phyloP scores from a whole-genome alignment of 2,113 vertebrate genomes.

The Podiceps cristatus region DNA sequence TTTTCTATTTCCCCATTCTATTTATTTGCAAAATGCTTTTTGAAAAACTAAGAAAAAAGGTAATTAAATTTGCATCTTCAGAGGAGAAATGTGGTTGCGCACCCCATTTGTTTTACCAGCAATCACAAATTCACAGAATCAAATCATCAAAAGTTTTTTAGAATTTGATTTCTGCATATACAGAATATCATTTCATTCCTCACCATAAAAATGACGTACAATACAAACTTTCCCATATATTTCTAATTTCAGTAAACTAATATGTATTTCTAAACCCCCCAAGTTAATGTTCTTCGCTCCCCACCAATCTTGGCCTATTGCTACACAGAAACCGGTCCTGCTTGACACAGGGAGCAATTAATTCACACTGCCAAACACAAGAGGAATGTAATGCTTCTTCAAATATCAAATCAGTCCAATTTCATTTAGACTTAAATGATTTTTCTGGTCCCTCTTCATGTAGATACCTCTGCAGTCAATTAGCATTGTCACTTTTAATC shows the following conservation, averaged over 20 bases:
- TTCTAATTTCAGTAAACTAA: not conserved
- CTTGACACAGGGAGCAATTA: slow-evolving; percentile 72
- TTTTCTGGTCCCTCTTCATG: slow-evolving; percentile 87
- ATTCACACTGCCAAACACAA: slow-evolving; percentile 73
- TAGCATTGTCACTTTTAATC: slow-evolving; percentile 98
- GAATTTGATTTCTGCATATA: not conserved
- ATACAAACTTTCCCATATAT: not conserved
- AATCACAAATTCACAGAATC: not conserved
- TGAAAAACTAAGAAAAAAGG: not conserved
- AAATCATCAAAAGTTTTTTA: not conserved
- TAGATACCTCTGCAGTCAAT: slow-evolving; percentile 93
- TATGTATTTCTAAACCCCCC: not conserved
- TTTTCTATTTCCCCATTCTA: not conserved
- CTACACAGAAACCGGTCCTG: slow-evolving; percentile 39
- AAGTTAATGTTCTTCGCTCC: not conserved
- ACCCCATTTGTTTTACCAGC: not conserved
- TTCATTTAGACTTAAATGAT: slow-evolving; percentile 95
- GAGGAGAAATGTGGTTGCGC: not conserved
- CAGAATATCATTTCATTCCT: not conserved
- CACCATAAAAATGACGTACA: not conserved
- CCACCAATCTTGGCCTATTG: not conserved
- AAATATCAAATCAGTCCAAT: slow-evolving; percentile 93
- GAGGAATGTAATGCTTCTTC: slow-evolving; percentile 75
- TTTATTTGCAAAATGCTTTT: not conserved
- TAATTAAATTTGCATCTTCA: not conserved